Base-by-base conservation (phyloP, 2,888 invertebrate genomes). In the Oscheius sp. region DNA sequence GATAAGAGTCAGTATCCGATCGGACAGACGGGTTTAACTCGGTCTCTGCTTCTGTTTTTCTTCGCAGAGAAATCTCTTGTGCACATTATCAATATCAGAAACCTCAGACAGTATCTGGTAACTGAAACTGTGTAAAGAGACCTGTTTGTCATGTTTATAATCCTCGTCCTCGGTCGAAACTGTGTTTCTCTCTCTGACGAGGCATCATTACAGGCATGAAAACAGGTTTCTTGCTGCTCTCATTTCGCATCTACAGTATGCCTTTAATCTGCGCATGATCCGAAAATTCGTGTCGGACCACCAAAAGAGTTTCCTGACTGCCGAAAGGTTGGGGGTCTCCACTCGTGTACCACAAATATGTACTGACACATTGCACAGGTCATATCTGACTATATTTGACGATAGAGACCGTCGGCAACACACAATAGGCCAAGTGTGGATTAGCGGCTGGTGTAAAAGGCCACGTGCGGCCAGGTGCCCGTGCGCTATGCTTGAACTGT, bases 401-500 rank as follows among this genome's bases (percentile, higher is more conserved):
- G 53, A 55, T 42, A 35, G 53, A 53, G 68, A 32, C 55, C 35
- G 68, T 37, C 68, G 68, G 55, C 68, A 68, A 35, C 55, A 37
- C 68, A 68, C 68, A 68, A 68, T 68, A 68, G 68, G 68, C 53
- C 68, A 68, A 68, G 68, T 68, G 68, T 32, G 68, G 68, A 68
- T 68, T 68, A 68, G 68, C 68, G 68, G 68, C 68, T 68, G 68
- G 68, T 55, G 55, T 53, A 68, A 68, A 68, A 55, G 68, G 63
- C 63, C 68, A 68, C 68, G 68, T 55, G 68, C 68, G 68, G 37
- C 68, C 68, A 68, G 68, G 68, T 68, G 68, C 68, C 42, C 42
- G 42, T 55, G 55, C 55, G n/a, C 55, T 53, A 53, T 55, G 55
- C 68, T 68, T 53, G 55, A 68, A 68, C 68, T 55, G 68, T 55